Conservation (phyloP, 2,888 invertebrate species). For the Eulithis testata region DNA sequence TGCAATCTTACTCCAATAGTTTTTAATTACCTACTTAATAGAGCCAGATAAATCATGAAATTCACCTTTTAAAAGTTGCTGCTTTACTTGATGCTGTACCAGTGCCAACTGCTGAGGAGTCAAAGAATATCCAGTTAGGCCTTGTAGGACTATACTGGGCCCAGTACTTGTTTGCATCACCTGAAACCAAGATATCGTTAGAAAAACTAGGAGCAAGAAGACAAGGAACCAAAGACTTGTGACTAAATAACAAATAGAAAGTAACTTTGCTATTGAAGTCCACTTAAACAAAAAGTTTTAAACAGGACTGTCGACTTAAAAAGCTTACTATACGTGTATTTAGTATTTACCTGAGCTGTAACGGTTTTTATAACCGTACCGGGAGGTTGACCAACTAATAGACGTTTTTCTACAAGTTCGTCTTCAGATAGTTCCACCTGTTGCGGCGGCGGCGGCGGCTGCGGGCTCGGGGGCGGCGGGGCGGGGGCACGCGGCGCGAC, state of each 20-base stretch:
- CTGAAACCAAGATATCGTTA: slow-evolving; percentile 50
- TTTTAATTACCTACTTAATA: background rate
- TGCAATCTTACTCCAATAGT: background rate
- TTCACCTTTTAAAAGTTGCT: slow-evolving; percentile 93
- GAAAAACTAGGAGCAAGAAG: no score
- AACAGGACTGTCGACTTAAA: no score
- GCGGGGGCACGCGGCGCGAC: slow-evolving; percentile 49
- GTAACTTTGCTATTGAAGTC: no score
- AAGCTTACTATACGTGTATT: background rate
- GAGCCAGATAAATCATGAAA: slow-evolving; percentile 16
- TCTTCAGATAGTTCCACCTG: slow-evolving; percentile 72
- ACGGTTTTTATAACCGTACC: slow-evolving; percentile 95
- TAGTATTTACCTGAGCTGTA: slow-evolving; percentile 87
- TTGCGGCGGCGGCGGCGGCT: slow-evolving; percentile 34
- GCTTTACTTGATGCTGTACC: slow-evolving; percentile 95
- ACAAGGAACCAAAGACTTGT: no score
- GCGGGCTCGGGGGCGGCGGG: slow-evolving; percentile 40
- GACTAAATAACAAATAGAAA: no score
- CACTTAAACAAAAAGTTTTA: no score
- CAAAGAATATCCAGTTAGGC: slow-evolving; percentile 92
- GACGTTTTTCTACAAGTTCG: slow-evolving; percentile 87
- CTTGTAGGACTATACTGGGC: slow-evolving; percentile 93
- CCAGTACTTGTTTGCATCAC: slow-evolving; percentile 94
- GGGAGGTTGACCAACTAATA: slow-evolving; percentile 91
- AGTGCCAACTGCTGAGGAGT: slow-evolving; percentile 92